Evolutionary conservation across 2,888 invertebrate genomes (phyloP).

Genomic region (Morpho achilles): DNA sequence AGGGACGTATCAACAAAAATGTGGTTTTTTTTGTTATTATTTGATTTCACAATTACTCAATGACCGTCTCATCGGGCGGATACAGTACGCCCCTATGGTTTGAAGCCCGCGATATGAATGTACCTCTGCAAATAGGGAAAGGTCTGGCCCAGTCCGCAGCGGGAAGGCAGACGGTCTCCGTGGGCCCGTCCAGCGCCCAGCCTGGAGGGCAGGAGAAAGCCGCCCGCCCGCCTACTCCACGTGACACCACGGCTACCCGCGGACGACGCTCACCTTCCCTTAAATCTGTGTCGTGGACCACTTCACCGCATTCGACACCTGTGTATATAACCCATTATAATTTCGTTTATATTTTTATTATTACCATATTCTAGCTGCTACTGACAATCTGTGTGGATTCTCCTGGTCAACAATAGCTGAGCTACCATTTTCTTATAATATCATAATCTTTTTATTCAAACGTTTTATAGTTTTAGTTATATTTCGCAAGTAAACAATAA

Average conservation of each 20-base stretch:
- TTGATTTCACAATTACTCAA: too few relatives aligned
- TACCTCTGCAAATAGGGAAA: slow-evolving; percentile 87
- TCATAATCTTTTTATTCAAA: too few relatives aligned
- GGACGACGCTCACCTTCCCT: slow-evolving; percentile 80
- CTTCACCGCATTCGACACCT: slow-evolving; percentile 91
- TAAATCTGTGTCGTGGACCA: slow-evolving; percentile 66
- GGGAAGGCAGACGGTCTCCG: slow-evolving; percentile 87
- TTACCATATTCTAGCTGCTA: neutral
- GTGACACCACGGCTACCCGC: slow-evolving; percentile 85
- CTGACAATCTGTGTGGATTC: neutral
- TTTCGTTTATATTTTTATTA: neutral
- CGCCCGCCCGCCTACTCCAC: slow-evolving; percentile 89
- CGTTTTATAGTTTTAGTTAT: too few relatives aligned
- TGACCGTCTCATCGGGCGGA: too few relatives aligned
- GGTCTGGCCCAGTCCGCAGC: slow-evolving; percentile 90
- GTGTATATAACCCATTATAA: slow-evolving; percentile 9
- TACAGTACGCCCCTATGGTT: too few relatives aligned
- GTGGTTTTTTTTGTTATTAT: too few relatives aligned
- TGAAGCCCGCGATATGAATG: neutral
- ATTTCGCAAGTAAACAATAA: too few relatives aligned
- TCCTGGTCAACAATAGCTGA: neutral
- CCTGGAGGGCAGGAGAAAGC: slow-evolving; percentile 89
- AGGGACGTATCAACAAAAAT: too few relatives aligned
- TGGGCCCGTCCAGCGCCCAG: slow-evolving; percentile 85
- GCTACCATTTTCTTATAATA: too few relatives aligned